These are phyloP conservation scores for Drosophila trapezifrons DNA, from an alignment of 1,140 invertebrate genomes.

Conservation along the genomic window DNA sequence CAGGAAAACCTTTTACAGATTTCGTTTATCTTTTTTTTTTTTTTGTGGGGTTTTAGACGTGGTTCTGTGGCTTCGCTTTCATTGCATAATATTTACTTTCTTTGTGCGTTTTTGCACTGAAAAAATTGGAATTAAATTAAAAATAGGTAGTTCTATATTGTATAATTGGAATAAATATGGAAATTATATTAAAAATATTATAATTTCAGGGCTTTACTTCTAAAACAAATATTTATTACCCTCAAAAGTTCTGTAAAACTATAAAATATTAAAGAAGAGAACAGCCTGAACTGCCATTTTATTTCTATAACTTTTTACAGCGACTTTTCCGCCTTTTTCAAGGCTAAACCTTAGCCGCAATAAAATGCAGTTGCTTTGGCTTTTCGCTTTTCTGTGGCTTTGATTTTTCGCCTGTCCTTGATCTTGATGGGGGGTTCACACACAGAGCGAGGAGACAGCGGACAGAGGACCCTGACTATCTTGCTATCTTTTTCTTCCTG, in stretches of 20 bases:
- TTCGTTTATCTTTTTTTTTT: slow-evolving; percentile 35
- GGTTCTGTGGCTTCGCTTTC: slow-evolving; percentile 14
- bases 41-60: slow-evolving; percentile 8
- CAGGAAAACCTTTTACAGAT: slow-evolving; percentile 43
- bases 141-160: too few relatives aligned
- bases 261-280: too few relatives aligned
- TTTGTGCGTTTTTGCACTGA: slow-evolving; percentile 22
- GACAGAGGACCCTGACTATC: slow-evolving; percentile 34
- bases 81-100: slow-evolving; percentile 45
- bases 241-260: too few relatives aligned
- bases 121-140: too few relatives aligned
- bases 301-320: too few relatives aligned
- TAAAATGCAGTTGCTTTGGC: slow-evolving; percentile 37
- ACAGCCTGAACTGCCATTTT: too few relatives aligned
- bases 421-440: slow-evolving; percentile 48
- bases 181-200: too few relatives aligned
- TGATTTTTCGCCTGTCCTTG: slow-evolving; percentile 44
- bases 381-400: slow-evolving; percentile 29
- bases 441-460: background rate
- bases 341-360: slow-evolving; percentile 15
- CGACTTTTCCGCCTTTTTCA: slow-evolving; percentile 3
- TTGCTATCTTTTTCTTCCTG: slow-evolving; percentile 21
- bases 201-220: too few relatives aligned
- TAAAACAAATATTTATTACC: too few relatives aligned
- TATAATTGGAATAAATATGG: too few relatives aligned